phyloP scores from a whole-genome alignment of 2,888 invertebrate species.

The Torymus aiolomorphi region DNA sequence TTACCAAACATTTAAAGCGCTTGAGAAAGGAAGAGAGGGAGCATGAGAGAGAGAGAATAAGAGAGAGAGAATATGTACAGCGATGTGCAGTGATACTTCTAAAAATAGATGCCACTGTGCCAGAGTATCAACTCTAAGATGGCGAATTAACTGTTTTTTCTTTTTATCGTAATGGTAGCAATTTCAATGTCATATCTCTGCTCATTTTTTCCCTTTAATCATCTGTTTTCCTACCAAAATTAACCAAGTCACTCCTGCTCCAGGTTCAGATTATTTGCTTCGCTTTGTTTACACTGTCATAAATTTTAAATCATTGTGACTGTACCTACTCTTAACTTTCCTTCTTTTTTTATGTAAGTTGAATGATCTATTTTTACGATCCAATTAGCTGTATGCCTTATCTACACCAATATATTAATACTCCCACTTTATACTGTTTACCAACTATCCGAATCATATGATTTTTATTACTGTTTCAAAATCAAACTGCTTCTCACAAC shows the following conservation, averaged over 20 bases:
- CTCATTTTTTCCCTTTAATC: background rate
- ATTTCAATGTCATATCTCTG: conserved; percentile 11
- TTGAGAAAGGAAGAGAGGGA: conserved; percentile 30
- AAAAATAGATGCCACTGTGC: conserved; percentile 51
- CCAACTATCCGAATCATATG: too few species aligned
- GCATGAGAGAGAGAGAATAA: too few species aligned
- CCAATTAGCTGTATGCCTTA: too few species aligned
- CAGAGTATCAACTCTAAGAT: conserved; percentile 49
- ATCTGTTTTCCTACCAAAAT: background rate
- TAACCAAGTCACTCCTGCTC: background rate
- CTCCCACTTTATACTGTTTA: too few species aligned
- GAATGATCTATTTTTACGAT: too few species aligned
- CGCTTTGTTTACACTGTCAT: background rate
- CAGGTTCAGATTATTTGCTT: background rate
- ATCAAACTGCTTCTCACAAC: too few species aligned
- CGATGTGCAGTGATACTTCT: conserved; percentile 54
- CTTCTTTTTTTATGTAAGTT: too few species aligned
- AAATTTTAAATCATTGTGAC: background rate
- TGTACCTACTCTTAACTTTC: background rate
- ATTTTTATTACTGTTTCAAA: too few species aligned
- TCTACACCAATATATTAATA: too few species aligned
- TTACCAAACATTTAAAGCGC: conserved; percentile 26
- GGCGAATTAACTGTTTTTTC: conserved; percentile 46
- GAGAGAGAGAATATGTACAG: conserved; percentile 25
- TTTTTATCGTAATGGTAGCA: conserved; percentile 30